A percentile compares a stretch with the other conserved stretches of the same genome.
phyloP scores from a whole-genome alignment of 2,113 vertebrate genomes.

The Pollachius pollachius region DNA sequence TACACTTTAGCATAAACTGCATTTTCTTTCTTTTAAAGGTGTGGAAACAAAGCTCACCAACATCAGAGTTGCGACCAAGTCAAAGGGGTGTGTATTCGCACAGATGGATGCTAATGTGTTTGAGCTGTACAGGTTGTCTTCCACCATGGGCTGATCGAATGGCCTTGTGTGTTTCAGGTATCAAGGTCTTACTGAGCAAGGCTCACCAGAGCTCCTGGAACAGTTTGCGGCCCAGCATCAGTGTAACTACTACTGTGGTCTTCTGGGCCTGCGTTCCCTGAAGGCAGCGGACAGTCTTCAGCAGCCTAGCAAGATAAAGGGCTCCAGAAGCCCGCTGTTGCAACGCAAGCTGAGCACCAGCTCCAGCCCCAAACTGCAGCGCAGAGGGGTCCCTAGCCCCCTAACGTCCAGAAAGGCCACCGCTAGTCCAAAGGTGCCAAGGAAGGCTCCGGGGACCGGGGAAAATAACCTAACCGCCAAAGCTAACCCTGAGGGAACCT shows the following conservation, averaged over 20 bases:
- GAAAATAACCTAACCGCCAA: constrained; percentile 57
- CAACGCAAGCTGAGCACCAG: constrained; percentile 76
- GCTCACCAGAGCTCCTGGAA: constrained; percentile 83
- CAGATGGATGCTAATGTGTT: background rate
- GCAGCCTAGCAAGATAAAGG: constrained; percentile 79
- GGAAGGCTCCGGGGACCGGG: constrained; percentile 71
- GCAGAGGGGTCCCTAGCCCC: constrained; percentile 82
- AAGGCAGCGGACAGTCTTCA: constrained; percentile 76
- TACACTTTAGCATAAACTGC: background rate
- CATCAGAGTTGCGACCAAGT: constrained; percentile 85
- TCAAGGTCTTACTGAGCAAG: constrained; percentile 88
- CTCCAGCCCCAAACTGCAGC: constrained; percentile 86
- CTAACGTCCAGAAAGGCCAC: constrained; percentile 77
- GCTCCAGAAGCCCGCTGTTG: constrained; percentile 84
- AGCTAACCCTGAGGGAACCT: constrained; percentile 63
- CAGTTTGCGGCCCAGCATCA: constrained; percentile 82
- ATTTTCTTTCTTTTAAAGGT: constrained; percentile 70
- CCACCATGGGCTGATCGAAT: no score
- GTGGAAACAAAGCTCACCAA: constrained; percentile 90
- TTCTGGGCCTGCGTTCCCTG: constrained; percentile 79
- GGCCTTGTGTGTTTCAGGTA: constrained; percentile 73
- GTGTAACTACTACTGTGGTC: constrained; percentile 88
- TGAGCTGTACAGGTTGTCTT: background rate
- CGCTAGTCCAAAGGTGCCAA: constrained; percentile 77
- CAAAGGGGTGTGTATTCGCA: constrained; percentile 83